phyloP scores from a whole-genome alignment of 1,140 invertebrate species.

The Hyposmocoma kahamanoa region DNA sequence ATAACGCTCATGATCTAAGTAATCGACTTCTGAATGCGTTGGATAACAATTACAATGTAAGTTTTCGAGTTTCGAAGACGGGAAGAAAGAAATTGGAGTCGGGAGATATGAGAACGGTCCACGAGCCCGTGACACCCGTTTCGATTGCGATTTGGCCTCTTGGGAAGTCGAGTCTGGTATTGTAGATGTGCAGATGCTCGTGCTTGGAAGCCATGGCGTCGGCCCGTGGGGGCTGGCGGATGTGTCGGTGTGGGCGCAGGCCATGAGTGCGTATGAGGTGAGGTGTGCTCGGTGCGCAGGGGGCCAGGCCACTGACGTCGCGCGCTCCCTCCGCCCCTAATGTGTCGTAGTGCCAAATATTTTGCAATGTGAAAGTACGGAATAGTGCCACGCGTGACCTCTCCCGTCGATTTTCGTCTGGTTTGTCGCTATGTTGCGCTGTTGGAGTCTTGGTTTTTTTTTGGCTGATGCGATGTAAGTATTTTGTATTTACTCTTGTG shows the following conservation, averaged over 20 bases:
- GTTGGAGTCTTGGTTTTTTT: conserved; percentile 21
- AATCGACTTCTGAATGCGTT: conserved; percentile 74
- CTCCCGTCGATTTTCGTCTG: conserved; percentile 47
- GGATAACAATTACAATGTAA: conserved; percentile 75
- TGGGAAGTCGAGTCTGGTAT: conserved; percentile 43
- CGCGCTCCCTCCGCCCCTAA: conserved; percentile 59
- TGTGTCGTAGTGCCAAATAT: conserved; percentile 73
- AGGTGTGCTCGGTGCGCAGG: conserved; percentile 48
- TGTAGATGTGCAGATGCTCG: conserved; percentile 20
- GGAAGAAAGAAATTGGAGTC: conserved; percentile 48
- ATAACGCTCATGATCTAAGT: conserved; percentile 74
- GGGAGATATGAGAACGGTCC: conserved; percentile 64
- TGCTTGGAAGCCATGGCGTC: not conserved
- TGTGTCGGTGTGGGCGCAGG: conserved; percentile 21
- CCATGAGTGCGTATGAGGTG: conserved; percentile 48
- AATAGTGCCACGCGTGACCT: conserved; percentile 69
- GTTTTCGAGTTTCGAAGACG: conserved; percentile 63
- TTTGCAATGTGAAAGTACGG: conserved; percentile 72
- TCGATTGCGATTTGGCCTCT: conserved; percentile 57
- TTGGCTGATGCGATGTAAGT: too few relatives aligned
- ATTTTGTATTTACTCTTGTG: too few relatives aligned
- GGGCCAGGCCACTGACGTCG: conserved; percentile 69
- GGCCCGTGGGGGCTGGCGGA: conserved; percentile 21
- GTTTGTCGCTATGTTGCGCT: conserved; percentile 10
- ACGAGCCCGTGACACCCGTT: conserved; percentile 68